phyloP scores from a whole-genome alignment of 2,888 invertebrate species.

The Allacma fusca region DNA sequence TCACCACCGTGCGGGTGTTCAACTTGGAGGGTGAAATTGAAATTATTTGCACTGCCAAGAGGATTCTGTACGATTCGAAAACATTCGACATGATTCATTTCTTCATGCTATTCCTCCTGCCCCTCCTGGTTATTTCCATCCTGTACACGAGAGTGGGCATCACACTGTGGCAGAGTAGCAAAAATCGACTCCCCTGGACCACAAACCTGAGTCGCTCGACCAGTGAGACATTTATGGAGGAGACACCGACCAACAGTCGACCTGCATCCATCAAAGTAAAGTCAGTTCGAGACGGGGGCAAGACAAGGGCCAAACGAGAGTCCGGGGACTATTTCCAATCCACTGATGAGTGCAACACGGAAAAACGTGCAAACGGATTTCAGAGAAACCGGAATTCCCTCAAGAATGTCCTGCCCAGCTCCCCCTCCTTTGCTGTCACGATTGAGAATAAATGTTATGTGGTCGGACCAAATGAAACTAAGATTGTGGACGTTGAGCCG shows the following conservation, averaged over 20 bases:
- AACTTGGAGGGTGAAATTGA: constrained; percentile 69
- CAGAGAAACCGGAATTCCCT: neutral
- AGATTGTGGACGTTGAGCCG: constrained; percentile 24
- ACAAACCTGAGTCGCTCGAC: constrained; percentile 32
- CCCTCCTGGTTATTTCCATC: constrained; percentile 78
- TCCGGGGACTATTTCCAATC: too few species aligned
- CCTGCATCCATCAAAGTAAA: constrained; percentile 3
- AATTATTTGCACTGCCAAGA: constrained; percentile 77
- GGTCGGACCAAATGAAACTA: constrained; percentile 31
- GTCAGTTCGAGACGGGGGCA: neutral
- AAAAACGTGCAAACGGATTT: neutral
- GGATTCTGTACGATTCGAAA: constrained; percentile 80
- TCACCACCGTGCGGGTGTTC: constrained; percentile 69
- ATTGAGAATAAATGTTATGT: constrained; percentile 41
- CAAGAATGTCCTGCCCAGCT: neutral
- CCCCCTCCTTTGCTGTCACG: constrained; percentile 28
- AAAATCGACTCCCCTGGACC: neutral
- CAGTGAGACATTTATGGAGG: constrained; percentile 23
- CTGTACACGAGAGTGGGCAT: constrained; percentile 85
- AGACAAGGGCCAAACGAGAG: too few species aligned
- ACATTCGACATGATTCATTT: constrained; percentile 83
- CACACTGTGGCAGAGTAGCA: constrained; percentile 75
- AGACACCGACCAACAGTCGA: constrained; percentile 8
- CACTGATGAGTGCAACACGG: neutral
- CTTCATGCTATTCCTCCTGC: constrained; percentile 81